Evolutionary conservation across 2,113 vertebrate genomes (phyloP).

Genomic region (Salvelinus namaycush): DNA sequence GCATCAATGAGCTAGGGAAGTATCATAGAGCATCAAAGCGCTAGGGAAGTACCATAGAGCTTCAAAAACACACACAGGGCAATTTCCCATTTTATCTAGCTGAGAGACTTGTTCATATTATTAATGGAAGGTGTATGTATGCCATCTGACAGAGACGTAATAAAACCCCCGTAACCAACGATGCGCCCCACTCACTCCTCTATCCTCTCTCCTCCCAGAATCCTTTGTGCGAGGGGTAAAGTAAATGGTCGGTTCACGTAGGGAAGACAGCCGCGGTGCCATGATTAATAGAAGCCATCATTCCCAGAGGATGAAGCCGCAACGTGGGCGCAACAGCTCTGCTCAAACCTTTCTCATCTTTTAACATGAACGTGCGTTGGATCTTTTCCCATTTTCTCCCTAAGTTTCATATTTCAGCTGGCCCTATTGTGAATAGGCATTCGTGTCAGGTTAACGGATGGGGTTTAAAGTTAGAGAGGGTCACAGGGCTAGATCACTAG

Average conservation of each 20-base stretch:
- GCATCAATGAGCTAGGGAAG: too few relatives aligned
- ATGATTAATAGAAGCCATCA: constrained; percentile 38
- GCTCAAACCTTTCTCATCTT: background rate
- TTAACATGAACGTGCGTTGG: background rate
- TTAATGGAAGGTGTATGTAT: constrained; percentile 28
- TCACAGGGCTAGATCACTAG: background rate
- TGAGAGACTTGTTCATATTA: background rate
- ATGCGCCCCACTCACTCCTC: background rate
- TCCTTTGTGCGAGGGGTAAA: constrained; percentile 10
- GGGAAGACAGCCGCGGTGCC: background rate
- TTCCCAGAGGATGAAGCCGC: background rate
- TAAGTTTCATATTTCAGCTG: background rate
- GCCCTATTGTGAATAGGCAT: background rate
- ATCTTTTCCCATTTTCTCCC: constrained; percentile 13
- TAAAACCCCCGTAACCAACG: constrained; percentile 23
- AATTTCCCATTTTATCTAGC: constrained; percentile 16
- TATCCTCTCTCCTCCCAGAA: background rate
- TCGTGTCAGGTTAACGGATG: background rate
- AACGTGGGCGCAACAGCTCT: background rate
- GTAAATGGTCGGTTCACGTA: constrained; percentile 29
- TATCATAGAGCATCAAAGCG: too few relatives aligned
- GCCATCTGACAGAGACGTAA: constrained; percentile 34
- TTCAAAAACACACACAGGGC: constrained; percentile 6
- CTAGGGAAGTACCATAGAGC: too few relatives aligned
- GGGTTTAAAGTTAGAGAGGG: constrained; percentile 2